phyloP scores from a whole-genome alignment of 2,888 invertebrate genomes.

The Sesia bembeciformis region DNA sequence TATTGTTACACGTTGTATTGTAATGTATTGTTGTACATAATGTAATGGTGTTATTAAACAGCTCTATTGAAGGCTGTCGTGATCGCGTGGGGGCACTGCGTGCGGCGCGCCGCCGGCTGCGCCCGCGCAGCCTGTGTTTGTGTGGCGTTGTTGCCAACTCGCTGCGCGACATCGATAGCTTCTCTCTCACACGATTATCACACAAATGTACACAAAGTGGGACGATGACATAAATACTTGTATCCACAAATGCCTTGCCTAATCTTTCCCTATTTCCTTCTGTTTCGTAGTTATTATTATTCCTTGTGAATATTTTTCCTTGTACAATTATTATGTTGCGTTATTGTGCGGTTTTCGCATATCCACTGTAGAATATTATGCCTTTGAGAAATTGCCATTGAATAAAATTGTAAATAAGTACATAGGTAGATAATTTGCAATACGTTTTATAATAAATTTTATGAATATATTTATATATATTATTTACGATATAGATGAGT shows the following conservation, averaged over 20 bases:
- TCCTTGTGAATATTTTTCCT: neutral
- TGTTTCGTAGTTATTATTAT: conserved; percentile 1
- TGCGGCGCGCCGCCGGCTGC: conserved; percentile 11
- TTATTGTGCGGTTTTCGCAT: neutral
- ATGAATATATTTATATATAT: neutral
- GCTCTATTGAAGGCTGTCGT: neutral
- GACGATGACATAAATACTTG: conserved; percentile 11
- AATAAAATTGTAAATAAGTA: conserved; percentile 14
- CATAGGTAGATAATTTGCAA: neutral
- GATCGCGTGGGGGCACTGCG: neutral
- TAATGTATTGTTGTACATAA: conserved; percentile 13
- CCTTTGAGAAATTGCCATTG: conserved; percentile 48
- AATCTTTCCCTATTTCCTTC: conserved; percentile 15
- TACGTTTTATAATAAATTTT: neutral
- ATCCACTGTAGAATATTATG: conserved; percentile 9
- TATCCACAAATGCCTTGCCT: conserved; percentile 6
- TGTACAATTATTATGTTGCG: neutral
- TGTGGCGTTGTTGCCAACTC: conserved; percentile 19
- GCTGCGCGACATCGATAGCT: conserved; percentile 4
- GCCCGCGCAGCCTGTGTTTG: conserved; percentile 13
- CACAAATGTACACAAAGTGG: conserved; percentile 3
- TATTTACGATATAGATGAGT: neutral
- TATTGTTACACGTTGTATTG: conserved; percentile 7
- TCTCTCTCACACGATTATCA: conserved; percentile 1
- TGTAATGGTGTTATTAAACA: conserved; percentile 7